Evolutionary conservation across 2,888 invertebrate species (phyloP), one percentile per base, ranked within the genome.

Genomic region (Cyaniris semiargus): DNA sequence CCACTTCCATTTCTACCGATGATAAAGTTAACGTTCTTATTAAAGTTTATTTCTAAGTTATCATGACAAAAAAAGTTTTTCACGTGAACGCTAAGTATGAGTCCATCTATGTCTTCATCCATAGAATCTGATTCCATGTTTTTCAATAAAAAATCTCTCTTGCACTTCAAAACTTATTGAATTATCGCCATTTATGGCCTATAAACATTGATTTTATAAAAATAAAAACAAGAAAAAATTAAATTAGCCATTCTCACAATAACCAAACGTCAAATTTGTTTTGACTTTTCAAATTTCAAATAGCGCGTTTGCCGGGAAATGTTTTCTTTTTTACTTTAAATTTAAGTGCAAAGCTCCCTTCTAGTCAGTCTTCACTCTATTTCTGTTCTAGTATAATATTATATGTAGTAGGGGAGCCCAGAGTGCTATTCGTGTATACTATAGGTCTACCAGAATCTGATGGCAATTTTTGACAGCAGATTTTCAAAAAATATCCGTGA

Each of bases 51-150:
- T 84, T 96, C 95, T 72, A 97, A 92, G 82, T 96, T 95, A 2
- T 96, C 96, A 86, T 99, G 99, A 85, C 99, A 99, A 97, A 99
- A 98, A 87, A 99, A 99, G 88, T 99, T 99, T 78, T 95, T 95
- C 74, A 99, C 90, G 13, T 92, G 94, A 79, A 95, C 93, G 71
- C 92, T 92, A 6, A 91, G 83, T 78, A 94, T 92, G 31, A 88
- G 88, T 8, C 94, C 94, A 84, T 94, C 93, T 21, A 89, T 86
- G 80, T 90, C 89, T 78, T 90, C 90, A 76, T 87, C 85, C 21
- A 76, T 34, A 58, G 48, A 23, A 21, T 76, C 76, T 21, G 23
- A 76, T 56, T 76, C 76, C 76, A 77, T 76, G 23, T 75, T 48
- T 15, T 66, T 23, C 5, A 27, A 31, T 27, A 31, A 31, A 8